Conservation (phyloP, 2,888 invertebrate species). For the Bruchidius siliquastri region DNA sequence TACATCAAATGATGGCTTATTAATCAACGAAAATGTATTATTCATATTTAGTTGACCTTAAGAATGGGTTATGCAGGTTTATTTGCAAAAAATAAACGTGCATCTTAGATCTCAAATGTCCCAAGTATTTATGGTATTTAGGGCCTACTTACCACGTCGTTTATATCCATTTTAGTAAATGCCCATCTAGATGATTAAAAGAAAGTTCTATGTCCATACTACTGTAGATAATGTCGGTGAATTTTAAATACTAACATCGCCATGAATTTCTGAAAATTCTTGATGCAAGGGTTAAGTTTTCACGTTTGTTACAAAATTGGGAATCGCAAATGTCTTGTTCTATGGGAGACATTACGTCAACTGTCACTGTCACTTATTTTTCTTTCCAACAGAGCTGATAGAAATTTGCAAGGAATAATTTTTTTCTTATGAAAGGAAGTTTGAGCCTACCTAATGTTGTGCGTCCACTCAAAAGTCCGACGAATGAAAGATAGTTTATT, state of each 20-base stretch:
- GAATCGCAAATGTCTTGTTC: background rate
- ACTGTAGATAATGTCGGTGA: background rate
- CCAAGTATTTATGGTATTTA: background rate
- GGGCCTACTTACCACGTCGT: conserved; percentile 20
- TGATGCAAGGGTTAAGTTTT: conserved; percentile 30
- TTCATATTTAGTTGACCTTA: background rate
- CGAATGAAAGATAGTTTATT: too few relatives aligned
- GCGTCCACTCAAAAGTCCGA: too few relatives aligned
- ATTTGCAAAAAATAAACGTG: background rate
- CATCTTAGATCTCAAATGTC: background rate
- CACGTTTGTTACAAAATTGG: conserved; percentile 22
- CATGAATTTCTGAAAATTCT: conserved; percentile 6
- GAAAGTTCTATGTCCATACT: conserved; percentile 4
- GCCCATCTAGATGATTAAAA: background rate
- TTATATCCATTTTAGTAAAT: conserved; percentile 19
- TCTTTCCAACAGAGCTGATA: too few relatives aligned
- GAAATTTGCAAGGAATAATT: too few relatives aligned
- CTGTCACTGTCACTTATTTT: background rate
- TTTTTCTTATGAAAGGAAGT: too few relatives aligned
- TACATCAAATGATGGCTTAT: background rate
- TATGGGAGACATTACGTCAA: background rate
- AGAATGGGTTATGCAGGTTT: background rate
- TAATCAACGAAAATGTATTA: background rate
- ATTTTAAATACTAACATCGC: background rate
- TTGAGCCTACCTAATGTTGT: too few relatives aligned